Base-by-base conservation (phyloP, 2,888 invertebrate genomes). In the Enchytraeus crypticus region DNA sequence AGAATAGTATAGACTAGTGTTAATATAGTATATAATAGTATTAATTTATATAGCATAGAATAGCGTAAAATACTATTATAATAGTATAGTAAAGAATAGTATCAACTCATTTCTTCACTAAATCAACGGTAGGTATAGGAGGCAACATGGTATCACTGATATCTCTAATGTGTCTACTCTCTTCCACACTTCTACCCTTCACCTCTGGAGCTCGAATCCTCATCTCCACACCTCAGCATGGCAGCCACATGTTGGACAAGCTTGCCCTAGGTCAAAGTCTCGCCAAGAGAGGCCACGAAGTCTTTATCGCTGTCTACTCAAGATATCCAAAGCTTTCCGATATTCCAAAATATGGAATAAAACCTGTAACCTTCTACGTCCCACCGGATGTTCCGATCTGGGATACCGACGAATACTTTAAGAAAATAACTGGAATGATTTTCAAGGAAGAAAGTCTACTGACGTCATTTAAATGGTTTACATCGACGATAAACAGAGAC, bases 191-290 rank as follows among this genome's bases (percentile, higher is more conserved):
- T n/a, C n/a, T n/a, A n/a, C n/a, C n/a, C n/a, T n/a, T n/a, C n/a
- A n/a, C n/a, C n/a, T n/a, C n/a, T n/a, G n/a, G n/a, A n/a, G 29
- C 2, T 32, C 55, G 34, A 57, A 58, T 63, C 33, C 53, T 63
- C 26, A 33, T 63, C 27, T 46, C 51, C 27, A 21, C 53, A 1
- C 45, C 32, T 5, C 60, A 47, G 33, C 27, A 53, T 2, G 30
- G 38, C 5, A 54, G 63, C 43, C 63, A 63, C 33, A 29, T 56
- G 2, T 23, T 46, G 34, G 58, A 58, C 26, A 27, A 57, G 11
- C 21, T 34, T 29, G 8, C 38, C 0, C 45, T 63, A 32, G 60
- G 57, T 4, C 46, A 53, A 26, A 61, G 53, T 27, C 58, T 63
- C 0, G 57, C 47, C 2, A 34, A 43, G 23, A 18, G 61, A 38